phyloP scores from a whole-genome alignment of 2,888 invertebrate genomes.

The Automeris io region DNA sequence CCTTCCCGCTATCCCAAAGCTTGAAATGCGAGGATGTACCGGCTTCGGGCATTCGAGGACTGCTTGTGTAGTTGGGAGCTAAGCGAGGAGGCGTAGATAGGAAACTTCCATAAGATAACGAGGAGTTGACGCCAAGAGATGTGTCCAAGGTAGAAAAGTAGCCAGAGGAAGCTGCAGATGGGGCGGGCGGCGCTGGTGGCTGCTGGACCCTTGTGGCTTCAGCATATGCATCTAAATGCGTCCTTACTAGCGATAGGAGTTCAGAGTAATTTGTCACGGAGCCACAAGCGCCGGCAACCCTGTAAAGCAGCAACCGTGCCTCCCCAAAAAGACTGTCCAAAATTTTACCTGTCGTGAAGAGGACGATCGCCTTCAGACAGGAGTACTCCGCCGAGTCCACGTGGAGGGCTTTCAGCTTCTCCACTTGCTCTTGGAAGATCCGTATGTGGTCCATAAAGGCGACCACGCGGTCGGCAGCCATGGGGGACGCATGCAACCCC shows the following conservation, averaged over 20 bases:
- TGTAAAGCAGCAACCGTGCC: conserved; percentile 79
- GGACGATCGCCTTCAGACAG: conserved; percentile 98
- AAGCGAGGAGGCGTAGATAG: conserved; percentile 58
- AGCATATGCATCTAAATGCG: conserved; percentile 67
- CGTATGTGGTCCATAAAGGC: conserved; percentile 99
- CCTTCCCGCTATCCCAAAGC: conserved; percentile 51
- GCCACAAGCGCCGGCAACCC: conserved; percentile 72
- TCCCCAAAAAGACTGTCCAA: conserved; percentile 82
- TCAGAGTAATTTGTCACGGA: conserved; percentile 56
- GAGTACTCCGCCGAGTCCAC: conserved; percentile 99
- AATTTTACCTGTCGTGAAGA: conserved; percentile 98
- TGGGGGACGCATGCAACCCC: conserved; percentile 96
- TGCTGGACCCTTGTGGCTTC: conserved; percentile 59
- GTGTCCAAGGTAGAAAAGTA: conserved; percentile 71
- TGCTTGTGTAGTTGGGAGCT: conserved; percentile 62
- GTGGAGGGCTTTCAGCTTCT: conserved; percentile 97
- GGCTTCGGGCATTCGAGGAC: conserved; percentile 56
- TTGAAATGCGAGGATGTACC: conserved; percentile 58
- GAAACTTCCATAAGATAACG: conserved; percentile 65
- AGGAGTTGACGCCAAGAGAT: conserved; percentile 69
- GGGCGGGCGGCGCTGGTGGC: conserved; percentile 55
- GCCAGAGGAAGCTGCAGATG: conserved; percentile 70
- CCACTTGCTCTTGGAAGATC: conserved; percentile 98
- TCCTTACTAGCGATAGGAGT: conserved; percentile 54
- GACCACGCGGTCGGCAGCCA: conserved; percentile 98